Percentiles rank a stretch among this genome's conserved stretches.
Evolutionary conservation across 2,797 vertebrate genomes (phyloP).

Genomic region (Atherinosoma microstoma): DNA sequence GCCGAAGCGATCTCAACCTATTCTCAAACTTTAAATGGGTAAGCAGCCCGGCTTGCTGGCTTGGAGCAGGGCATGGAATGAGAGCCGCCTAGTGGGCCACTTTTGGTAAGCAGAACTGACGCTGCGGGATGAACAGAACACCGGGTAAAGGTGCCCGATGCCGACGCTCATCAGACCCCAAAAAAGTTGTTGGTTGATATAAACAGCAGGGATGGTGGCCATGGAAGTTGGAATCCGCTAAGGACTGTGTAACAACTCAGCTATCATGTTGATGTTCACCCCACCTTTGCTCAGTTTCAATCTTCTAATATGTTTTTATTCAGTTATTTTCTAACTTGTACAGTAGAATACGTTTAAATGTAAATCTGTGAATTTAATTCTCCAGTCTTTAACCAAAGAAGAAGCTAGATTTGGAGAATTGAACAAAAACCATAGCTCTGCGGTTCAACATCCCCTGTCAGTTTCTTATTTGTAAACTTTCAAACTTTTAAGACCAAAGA

Average conservation of each 20-base stretch:
- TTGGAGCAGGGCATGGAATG: conserved; percentile 1
- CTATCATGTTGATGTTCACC: too few relatives aligned
- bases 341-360: too few relatives aligned
- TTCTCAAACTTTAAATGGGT: not conserved
- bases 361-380: too few relatives aligned
- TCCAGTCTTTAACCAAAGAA: too few relatives aligned
- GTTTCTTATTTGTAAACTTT: not conserved
- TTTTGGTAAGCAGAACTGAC: conserved; percentile 29
- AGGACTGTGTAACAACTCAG: too few relatives aligned
- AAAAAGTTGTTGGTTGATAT: not conserved
- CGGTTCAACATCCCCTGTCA: not conserved
- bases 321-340: not conserved
- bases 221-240: too few relatives aligned
- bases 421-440: too few relatives aligned
- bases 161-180: conserved; percentile 22
- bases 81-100: conserved; percentile 2
- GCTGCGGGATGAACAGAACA: conserved; percentile 19
- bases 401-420: too few relatives aligned
- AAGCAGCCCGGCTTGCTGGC: not conserved
- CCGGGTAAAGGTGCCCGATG: conserved; percentile 13
- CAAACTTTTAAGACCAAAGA: conserved; percentile 7
- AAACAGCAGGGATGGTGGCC: too few relatives aligned
- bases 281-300: not conserved
- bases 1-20: too few relatives aligned
- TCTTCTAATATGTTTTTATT: not conserved